Evolutionary conservation across 92 coral and sea anemone species (phyloP).

Genomic region (Parazoanthus swiftii): DNA sequence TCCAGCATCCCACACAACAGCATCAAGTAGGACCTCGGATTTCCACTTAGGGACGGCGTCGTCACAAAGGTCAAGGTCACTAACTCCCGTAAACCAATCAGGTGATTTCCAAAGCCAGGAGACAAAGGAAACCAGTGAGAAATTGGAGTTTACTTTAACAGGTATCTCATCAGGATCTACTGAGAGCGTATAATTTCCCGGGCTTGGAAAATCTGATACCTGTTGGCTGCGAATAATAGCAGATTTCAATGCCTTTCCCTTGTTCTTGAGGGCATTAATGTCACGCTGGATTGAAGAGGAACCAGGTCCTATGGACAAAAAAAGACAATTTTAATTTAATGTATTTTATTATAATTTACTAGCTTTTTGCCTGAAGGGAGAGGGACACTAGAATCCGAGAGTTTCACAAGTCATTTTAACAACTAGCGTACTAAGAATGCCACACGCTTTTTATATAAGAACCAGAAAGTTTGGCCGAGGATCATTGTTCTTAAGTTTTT

Average conservation of each 20-base stretch:
- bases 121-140: constrained; percentile 4
- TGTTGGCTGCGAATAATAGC: background rate
- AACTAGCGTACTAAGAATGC: no score
- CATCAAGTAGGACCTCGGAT: background rate
- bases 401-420: no score
- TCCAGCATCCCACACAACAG: constrained; percentile 12
- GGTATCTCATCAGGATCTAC: background rate
- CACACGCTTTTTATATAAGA: no score
- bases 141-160: constrained; percentile 7
- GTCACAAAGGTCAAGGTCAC: constrained; percentile 1
- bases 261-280: background rate
- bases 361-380: no score
- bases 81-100: constrained; percentile 2
- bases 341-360: no score
- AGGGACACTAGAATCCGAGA: no score
- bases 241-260: background rate
- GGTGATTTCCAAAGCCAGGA: constrained; percentile 19
- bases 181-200: background rate
- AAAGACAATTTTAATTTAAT: background rate
- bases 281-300: background rate
- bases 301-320: background rate
- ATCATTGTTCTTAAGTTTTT: no score
- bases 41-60: background rate
- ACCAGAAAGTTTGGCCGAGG: no score
- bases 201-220: background rate